phyloP scores from a whole-genome alignment of 2,797 vertebrate species.

The Poecilia picta region DNA sequence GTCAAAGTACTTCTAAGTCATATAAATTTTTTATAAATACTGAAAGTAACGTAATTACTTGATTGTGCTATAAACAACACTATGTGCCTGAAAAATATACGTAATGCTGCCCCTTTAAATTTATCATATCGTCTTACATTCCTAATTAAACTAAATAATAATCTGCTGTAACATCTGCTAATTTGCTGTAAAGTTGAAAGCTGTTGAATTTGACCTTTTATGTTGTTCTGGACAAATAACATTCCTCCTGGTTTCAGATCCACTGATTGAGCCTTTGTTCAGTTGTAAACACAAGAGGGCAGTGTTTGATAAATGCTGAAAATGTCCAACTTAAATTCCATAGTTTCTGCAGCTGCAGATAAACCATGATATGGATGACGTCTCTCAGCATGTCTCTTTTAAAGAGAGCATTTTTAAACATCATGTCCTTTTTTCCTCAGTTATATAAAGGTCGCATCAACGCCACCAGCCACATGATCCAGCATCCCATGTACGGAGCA shows the following conservation, averaged over 20 bases:
- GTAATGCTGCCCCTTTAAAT: too few relatives aligned
- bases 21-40: too few relatives aligned
- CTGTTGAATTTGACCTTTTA: not conserved
- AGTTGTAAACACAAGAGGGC: constrained; percentile 59
- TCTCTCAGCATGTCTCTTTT: not conserved
- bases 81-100: too few relatives aligned
- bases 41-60: too few relatives aligned
- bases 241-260: not conserved
- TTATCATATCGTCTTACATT: not conserved
- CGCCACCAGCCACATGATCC: constrained; percentile 98
- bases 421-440: constrained; percentile 64
- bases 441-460: constrained; percentile 99
- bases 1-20: too few relatives aligned
- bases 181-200: not conserved
- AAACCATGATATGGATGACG: not conserved
- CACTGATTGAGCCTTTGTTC: not conserved
- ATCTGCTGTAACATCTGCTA: not conserved
- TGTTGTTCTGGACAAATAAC: not conserved
- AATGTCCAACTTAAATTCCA: not conserved
- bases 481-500: constrained; percentile 98
- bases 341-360: not conserved
- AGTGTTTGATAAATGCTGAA: constrained; percentile 18
- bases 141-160: not conserved
- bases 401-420: not conserved
- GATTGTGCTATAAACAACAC: too few relatives aligned